Conservation (phyloP, 2,113 vertebrate species). For the Lepus timidus region DNA sequence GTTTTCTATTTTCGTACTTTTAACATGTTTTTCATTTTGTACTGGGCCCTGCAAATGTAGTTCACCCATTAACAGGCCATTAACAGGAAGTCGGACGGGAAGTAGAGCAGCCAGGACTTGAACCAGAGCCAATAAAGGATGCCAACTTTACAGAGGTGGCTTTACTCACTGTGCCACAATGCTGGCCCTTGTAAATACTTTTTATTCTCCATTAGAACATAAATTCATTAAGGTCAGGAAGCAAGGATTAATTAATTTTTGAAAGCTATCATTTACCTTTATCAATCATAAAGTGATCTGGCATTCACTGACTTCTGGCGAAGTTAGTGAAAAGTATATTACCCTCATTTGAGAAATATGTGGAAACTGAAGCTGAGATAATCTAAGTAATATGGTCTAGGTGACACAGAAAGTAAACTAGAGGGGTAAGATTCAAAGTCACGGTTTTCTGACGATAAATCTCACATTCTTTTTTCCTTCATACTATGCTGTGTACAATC, state of each 20-base stretch:
- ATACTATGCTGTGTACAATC: not conserved
- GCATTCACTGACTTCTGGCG: constrained; percentile 20
- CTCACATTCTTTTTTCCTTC: not conserved
- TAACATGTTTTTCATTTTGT: not conserved
- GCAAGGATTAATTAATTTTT: not conserved
- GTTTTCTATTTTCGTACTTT: not conserved
- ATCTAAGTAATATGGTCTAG: not conserved
- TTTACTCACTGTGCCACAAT: too few relatives aligned
- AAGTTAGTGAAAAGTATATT: constrained; percentile 9
- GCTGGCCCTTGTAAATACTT: not conserved
- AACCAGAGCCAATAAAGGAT: too few relatives aligned
- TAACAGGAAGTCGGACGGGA: too few relatives aligned
- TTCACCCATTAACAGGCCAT: not conserved
- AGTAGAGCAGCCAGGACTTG: too few relatives aligned
- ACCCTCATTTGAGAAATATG: not conserved
- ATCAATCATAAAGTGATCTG: constrained; percentile 27
- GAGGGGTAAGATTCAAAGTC: not conserved
- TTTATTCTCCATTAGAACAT: constrained; percentile 11
- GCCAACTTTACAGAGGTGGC: too few relatives aligned
- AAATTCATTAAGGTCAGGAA: not conserved
- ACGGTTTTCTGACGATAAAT: not conserved
- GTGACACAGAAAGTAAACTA: not conserved
- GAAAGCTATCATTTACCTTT: constrained; percentile 19
- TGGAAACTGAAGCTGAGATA: not conserved
- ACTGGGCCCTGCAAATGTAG: not conserved